Evolutionary conservation across 2,113 vertebrate genomes (phyloP).

Genomic region (Catharus bicknelli): DNA sequence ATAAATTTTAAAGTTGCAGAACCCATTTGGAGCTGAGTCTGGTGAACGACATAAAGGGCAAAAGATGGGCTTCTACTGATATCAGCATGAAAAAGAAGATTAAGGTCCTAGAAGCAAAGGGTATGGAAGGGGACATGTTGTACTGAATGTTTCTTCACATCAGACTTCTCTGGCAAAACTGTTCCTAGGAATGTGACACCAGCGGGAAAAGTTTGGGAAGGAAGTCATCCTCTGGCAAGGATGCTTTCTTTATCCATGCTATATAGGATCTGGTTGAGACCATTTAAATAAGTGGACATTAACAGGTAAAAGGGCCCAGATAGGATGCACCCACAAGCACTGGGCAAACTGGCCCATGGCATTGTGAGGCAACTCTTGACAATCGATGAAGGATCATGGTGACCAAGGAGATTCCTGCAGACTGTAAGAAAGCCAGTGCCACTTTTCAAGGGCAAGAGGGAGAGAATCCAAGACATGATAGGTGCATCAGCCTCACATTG

Average conservation of each 20-base stretch:
- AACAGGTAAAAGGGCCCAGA: background rate
- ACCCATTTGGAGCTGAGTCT: background rate
- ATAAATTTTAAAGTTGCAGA: background rate
- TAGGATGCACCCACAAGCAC: background rate
- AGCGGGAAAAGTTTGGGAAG: background rate
- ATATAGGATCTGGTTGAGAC: background rate
- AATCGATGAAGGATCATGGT: background rate
- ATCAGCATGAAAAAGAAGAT: background rate
- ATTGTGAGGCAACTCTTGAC: background rate
- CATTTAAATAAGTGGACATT: background rate
- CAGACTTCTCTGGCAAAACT: background rate
- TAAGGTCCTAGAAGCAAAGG: background rate
- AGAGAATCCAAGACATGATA: background rate
- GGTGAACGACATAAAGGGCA: background rate
- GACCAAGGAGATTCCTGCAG: background rate
- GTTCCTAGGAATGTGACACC: no score
- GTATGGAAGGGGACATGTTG: background rate
- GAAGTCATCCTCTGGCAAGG: background rate
- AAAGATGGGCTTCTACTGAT: background rate
- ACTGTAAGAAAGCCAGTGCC: rapidly evolving
- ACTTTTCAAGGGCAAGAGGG: background rate
- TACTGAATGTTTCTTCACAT: background rate
- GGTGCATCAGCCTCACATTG: background rate
- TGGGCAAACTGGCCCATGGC: background rate
- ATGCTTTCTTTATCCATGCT: rapidly evolving